phyloP scores from a whole-genome alignment of 2,888 invertebrate species.

The Tetramorium bicarinatum region DNA sequence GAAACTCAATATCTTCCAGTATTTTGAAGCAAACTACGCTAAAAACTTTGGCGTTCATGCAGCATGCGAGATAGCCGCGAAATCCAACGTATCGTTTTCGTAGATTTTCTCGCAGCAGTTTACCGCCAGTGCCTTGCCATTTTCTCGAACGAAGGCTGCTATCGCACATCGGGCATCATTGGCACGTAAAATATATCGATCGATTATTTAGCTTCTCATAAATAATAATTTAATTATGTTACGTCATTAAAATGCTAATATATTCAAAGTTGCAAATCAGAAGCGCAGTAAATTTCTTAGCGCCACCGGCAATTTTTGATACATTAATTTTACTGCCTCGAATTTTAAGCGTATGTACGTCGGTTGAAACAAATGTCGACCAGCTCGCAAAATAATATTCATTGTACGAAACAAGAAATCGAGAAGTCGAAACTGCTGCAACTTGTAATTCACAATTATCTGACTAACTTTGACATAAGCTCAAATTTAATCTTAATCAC shows the following conservation, averaged over 20 bases:
- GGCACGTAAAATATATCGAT: background rate
- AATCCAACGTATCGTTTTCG: constrained; percentile 16
- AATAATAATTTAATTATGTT: constrained; percentile 22
- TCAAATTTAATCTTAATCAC: constrained; percentile 34
- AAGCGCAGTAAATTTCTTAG: background rate
- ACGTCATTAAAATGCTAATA: background rate
- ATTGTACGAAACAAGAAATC: background rate
- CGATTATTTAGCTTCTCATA: background rate
- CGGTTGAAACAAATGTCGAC: background rate
- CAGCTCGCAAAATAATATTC: background rate
- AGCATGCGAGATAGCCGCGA: constrained; percentile 5
- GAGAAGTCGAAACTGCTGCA: background rate
- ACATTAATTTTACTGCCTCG: background rate
- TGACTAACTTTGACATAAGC: constrained; percentile 12
- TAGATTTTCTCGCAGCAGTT: background rate
- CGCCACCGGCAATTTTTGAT: background rate
- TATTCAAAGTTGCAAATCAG: background rate
- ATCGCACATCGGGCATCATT: background rate
- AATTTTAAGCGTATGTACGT: background rate
- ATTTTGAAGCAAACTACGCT: constrained; percentile 16
- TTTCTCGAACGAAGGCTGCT: background rate
- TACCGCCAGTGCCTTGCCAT: background rate
- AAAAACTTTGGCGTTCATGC: constrained; percentile 12
- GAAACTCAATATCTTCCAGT: constrained; percentile 40
- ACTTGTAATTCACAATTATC: constrained; percentile 22